Conservation (phyloP, 1,140 invertebrate genomes). For the Apis dorsata region DNA sequence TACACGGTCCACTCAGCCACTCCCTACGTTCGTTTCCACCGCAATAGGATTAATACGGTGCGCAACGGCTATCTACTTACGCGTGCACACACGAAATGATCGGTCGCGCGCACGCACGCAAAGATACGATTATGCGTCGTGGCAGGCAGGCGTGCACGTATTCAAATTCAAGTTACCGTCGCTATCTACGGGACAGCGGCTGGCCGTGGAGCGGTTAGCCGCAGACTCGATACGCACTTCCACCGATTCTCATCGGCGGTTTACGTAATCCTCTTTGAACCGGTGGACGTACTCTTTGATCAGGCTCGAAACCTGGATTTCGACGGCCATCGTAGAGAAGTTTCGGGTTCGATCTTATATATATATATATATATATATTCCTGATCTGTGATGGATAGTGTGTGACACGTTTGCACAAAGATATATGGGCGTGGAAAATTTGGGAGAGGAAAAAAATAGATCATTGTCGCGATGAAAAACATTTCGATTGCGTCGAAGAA, state of each 20-base stretch:
- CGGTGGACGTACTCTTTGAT: slow-evolving; percentile 30
- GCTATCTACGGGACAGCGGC: slow-evolving; percentile 55
- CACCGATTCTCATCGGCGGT: slow-evolving; percentile 65
- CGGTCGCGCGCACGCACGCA: slow-evolving; percentile 1
- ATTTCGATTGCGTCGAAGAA: too few relatives aligned
- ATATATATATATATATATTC: too few relatives aligned
- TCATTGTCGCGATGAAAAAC: too few relatives aligned
- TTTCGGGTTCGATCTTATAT: slow-evolving; percentile 5
- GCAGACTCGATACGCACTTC: slow-evolving; percentile 66
- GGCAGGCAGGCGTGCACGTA: slow-evolving; percentile 44
- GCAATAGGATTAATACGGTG: slow-evolving; percentile 63
- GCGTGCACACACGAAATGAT: slow-evolving; percentile 46
- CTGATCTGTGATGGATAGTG: neutral
- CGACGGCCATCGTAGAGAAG: neutral
- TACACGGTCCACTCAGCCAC: neutral
- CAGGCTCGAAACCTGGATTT: slow-evolving; percentile 9
- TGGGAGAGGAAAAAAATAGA: too few relatives aligned
- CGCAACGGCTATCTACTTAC: slow-evolving; percentile 51
- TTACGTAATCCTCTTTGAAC: slow-evolving; percentile 56
- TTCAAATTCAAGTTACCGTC: slow-evolving; percentile 61
- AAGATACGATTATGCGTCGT: slow-evolving; percentile 42
- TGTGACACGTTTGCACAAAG: neutral
- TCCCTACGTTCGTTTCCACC: slow-evolving; percentile 36
- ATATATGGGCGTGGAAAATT: too few relatives aligned
- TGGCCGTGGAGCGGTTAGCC: slow-evolving; percentile 66